Evolutionary conservation across 1,140 invertebrate species (phyloP).

Genomic region (Drosophila arizonae): DNA sequence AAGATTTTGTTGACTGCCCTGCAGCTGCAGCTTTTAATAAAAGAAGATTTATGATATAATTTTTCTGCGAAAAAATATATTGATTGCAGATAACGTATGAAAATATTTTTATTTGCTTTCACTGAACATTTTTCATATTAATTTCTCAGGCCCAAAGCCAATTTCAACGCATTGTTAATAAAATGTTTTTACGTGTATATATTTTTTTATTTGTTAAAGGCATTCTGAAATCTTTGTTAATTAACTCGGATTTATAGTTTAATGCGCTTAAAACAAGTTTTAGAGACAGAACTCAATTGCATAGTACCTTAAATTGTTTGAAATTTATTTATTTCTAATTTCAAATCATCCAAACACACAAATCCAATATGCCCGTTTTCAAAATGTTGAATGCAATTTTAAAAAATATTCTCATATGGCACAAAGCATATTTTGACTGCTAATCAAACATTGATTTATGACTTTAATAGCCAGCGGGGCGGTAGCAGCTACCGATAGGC

Average conservation of each 20-base stretch:
- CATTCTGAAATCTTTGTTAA: conserved; percentile 18
- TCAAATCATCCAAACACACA: too few species aligned
- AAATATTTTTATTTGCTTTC: conserved; percentile 9
- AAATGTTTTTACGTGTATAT: too few species aligned
- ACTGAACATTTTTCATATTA: conserved; percentile 10
- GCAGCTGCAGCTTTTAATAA: conserved; percentile 16
- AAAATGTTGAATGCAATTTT: conserved; percentile 6
- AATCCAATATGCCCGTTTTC: too few species aligned
- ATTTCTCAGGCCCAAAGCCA: conserved; percentile 12
- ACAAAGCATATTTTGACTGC: conserved; percentile 48
- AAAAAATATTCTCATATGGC: conserved; percentile 4
- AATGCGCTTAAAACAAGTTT: conserved; percentile 10
- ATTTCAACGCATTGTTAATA: conserved; percentile 15
- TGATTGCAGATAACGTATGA: conserved; percentile 10
- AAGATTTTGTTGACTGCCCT: conserved; percentile 7
- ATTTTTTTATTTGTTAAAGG: not conserved
- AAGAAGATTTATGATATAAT: conserved; percentile 24
- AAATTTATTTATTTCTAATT: too few species aligned
- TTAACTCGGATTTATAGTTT: conserved; percentile 23
- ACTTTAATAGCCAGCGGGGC: conserved; percentile 30
- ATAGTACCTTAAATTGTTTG: too few species aligned
- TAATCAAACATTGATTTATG: conserved; percentile 78
- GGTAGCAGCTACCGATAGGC: conserved; percentile 21
- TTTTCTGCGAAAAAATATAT: conserved; percentile 11
- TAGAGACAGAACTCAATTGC: too few species aligned